Evolutionary conservation across 53 echinoderm and acorn worm species (phyloP).

Genomic region (Pentamera pediparva): DNA sequence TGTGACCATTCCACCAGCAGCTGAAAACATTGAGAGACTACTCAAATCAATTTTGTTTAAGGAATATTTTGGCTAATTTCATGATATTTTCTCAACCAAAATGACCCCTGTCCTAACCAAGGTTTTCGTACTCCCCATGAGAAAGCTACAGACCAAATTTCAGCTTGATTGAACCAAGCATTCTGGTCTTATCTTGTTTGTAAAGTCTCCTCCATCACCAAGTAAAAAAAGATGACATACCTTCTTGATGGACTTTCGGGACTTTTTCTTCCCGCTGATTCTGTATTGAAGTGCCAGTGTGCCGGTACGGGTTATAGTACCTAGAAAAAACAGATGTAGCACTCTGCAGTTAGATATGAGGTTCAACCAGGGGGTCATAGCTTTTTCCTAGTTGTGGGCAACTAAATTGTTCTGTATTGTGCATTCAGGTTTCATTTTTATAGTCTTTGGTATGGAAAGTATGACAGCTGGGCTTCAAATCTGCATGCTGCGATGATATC

Average conservation of each 20-base stretch:
- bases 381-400: not conserved
- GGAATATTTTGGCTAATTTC: too few species aligned
- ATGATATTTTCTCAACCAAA: too few species aligned
- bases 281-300: constrained; percentile 83
- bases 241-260: constrained; percentile 77
- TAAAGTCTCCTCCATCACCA: too few species aligned
- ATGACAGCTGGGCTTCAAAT: too few species aligned
- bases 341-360: not conserved
- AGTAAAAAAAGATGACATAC: too few species aligned
- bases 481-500: too few species aligned
- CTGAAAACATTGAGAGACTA: not conserved
- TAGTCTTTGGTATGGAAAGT: not conserved
- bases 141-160: too few species aligned
- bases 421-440: not conserved
- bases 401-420: not conserved
- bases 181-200: not conserved
- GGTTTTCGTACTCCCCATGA: not conserved
- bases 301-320: constrained; percentile 92
- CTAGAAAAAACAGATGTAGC: too few species aligned
- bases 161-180: too few species aligned
- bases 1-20: too few species aligned
- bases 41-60: not conserved
- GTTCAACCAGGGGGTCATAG: too few species aligned
- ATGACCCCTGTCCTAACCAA: not conserved
- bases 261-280: constrained; percentile 52